These are phyloP conservation scores for Scaptomyza graminum DNA, from an alignment of 1,140 invertebrate species.

Conservation along the genomic window DNA sequence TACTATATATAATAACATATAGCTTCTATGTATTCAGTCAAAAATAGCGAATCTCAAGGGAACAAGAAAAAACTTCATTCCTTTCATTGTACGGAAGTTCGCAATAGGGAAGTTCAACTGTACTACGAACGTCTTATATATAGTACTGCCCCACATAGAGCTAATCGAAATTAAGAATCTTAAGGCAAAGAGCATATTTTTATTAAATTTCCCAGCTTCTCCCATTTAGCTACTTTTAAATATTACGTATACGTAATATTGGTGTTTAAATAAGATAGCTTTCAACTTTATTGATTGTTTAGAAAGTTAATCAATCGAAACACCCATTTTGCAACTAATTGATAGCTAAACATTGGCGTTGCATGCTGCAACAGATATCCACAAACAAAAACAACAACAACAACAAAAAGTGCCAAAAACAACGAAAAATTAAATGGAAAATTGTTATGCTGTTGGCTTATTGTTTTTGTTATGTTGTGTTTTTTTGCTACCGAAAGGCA, in stretches of 20 bases:
- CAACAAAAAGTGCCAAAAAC: constrained; percentile 32
- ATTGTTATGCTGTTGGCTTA: constrained; percentile 42
- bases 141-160: too few relatives aligned
- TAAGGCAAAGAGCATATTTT: too few relatives aligned
- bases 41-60: too few relatives aligned
- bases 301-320: constrained; percentile 47
- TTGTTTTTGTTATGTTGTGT: constrained; percentile 6
- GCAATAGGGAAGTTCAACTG: too few relatives aligned
- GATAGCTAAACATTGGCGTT: background rate
- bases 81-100: too few relatives aligned
- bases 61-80: too few relatives aligned
- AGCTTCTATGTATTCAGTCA: too few relatives aligned
- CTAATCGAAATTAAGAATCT: too few relatives aligned
- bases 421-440: constrained; percentile 72
- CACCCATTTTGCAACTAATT: constrained; percentile 1
- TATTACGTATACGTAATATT: background rate
- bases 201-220: background rate
- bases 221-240: background rate
- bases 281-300: background rate
- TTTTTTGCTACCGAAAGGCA: constrained; percentile 50
- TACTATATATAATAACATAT: too few relatives aligned
- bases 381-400: constrained; percentile 39
- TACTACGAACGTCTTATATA: too few relatives aligned
- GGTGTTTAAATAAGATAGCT: background rate
- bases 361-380: constrained; percentile 6